Evolutionary conservation across 2,797 vertebrate species (phyloP).

Genomic region (Uromys caudimaculatus): DNA sequence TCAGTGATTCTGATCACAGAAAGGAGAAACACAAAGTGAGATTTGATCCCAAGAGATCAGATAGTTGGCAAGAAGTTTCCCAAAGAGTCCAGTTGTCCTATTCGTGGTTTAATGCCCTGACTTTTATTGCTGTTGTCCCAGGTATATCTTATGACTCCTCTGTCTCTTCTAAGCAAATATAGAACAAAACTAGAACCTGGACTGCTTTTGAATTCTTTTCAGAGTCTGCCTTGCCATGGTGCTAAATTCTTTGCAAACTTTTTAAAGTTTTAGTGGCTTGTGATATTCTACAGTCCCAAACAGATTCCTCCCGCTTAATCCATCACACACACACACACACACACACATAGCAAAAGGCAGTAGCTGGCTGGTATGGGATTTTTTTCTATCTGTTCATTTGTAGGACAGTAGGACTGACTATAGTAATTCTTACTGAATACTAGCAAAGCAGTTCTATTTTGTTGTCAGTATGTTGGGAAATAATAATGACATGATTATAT

Average conservation of each 20-base stretch:
- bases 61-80: neutral
- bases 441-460: slow-evolving; percentile 53
- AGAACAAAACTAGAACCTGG: neutral
- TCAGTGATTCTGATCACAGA: neutral
- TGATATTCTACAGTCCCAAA: neutral
- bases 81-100: neutral
- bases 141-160: neutral
- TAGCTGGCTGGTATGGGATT: neutral
- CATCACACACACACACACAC: neutral
- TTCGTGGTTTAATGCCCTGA: neutral
- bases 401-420: slow-evolving; percentile 38
- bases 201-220: neutral
- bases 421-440: neutral
- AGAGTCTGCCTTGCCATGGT: neutral
- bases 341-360: neutral
- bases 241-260: neutral
- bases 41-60: neutral
- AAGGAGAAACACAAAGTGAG: neutral
- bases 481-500: slow-evolving; percentile 27
- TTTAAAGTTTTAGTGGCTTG: neutral
- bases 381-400: slow-evolving; percentile 5
- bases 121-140: neutral
- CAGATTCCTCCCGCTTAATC: accelerated
- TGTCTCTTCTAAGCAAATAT: neutral
- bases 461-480: slow-evolving; percentile 28